Base-by-base conservation (phyloP, 2,113 vertebrate genomes). In the Amazona vittata region DNA sequence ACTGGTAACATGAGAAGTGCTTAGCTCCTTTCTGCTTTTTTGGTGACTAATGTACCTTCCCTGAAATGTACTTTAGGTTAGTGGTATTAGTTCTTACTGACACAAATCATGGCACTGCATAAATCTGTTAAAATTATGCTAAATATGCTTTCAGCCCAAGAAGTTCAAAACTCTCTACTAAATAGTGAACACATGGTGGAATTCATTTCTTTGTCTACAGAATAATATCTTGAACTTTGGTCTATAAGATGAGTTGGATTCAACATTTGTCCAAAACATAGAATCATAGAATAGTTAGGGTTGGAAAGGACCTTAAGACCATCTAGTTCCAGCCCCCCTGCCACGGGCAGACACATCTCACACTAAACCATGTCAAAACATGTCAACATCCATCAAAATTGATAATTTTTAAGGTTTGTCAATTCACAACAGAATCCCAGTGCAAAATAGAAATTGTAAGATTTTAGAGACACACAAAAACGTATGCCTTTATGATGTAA, bases 21-120 rank as follows among this genome's bases (percentile, higher is more conserved):
- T 69, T 69, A 12, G 1, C 44, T 70, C 17, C 12, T 43, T 67
- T 70, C 7, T 5, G 0, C 10, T n/a, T 55, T 79, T 63, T 25
- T 50, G 5, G 8, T 79, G 43, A 64, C 5, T 43, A 33, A 37
- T 24, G 6, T 69, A 19, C 8, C 88, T 70, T 46, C 24, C n/a
- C 15, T 41, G 14, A 83, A 85, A 60, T 21, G 5, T 26, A 44
- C 17, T 83, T 83, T 31, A 85, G 20, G 15, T 49, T 53, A 84
- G 18, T 7, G 3, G 7, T 53, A 70, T 60, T 60, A 62, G 10
- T 60, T 87, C 55, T 80, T 69, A 17, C 12, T 74, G 37, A n/a
- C 15, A 75, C 4, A 75, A 83, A 52, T 55, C 16, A 46, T 0
- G 0, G 4, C 28, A 59, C 3, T 43, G 20, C 3, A 63, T 83